These are phyloP conservation scores for Willowsia nigromaculata DNA, from an alignment of 2,888 invertebrate genomes.

Conservation along the genomic window DNA sequence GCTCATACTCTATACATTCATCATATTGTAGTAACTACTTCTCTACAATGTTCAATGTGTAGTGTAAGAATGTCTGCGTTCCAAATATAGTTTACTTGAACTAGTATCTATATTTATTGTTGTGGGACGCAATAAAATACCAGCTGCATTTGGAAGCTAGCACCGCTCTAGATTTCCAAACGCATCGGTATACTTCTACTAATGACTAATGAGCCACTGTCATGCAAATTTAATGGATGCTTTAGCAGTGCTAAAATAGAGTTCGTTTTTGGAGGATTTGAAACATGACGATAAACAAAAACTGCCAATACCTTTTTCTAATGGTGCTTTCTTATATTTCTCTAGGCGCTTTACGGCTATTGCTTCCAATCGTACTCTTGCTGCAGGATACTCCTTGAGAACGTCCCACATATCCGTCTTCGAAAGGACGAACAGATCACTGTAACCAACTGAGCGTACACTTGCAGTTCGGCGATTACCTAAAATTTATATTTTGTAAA, in stretches of 20 bases:
- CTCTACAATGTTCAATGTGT: not conserved
- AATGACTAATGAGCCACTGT: not conserved
- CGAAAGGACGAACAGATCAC: constrained; percentile 98
- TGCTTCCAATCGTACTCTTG: constrained; percentile 95
- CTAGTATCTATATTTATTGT: not conserved
- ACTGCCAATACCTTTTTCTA: constrained; percentile 89
- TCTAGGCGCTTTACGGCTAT: constrained; percentile 98
- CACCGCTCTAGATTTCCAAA: not conserved
- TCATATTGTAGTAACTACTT: not conserved
- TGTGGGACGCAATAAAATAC: not conserved
- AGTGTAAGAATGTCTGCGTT: too few species aligned
- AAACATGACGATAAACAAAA: not conserved
- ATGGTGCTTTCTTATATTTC: constrained; percentile 96
- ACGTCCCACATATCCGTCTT: constrained; percentile 99
- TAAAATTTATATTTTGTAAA: constrained; percentile 79
- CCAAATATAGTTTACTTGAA: too few species aligned
- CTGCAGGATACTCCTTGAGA: constrained; percentile 96
- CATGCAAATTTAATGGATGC: not conserved
- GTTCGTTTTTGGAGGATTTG: not conserved
- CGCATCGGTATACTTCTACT: too few species aligned
- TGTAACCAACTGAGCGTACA: constrained; percentile 98
- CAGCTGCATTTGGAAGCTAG: not conserved
- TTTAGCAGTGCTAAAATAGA: not conserved
- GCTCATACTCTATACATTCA: not conserved
- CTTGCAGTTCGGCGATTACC: constrained; percentile 99